Percentiles rank a stretch among this genome's conserved stretches.
Conservation (phyloP, 2,888 invertebrate genomes). For the Lycophotia porphyrea region DNA sequence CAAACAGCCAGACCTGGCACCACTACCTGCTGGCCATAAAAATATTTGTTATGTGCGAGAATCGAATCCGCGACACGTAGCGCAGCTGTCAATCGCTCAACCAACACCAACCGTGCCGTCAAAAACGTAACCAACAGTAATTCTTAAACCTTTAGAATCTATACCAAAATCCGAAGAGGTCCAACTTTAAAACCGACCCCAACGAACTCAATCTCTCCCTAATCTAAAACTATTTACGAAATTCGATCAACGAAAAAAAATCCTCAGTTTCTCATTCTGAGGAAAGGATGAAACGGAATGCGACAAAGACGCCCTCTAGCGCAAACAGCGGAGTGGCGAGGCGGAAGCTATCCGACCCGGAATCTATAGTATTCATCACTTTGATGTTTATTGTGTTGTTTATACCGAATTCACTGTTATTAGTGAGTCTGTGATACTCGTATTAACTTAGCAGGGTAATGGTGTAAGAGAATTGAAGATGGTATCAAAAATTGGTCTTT, state of each 20-base stretch:
- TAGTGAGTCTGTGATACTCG: constrained; percentile 11
- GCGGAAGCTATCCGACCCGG: constrained; percentile 58
- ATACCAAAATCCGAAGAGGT: background rate
- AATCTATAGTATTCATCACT: constrained; percentile 57
- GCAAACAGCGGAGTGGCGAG: constrained; percentile 46
- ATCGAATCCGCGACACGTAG: too few relatives aligned
- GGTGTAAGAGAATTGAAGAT: background rate
- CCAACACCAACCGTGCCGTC: too few relatives aligned
- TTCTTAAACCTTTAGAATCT: background rate
- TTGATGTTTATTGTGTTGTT: constrained; percentile 61
- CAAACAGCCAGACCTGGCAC: too few relatives aligned
- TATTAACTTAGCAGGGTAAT: background rate
- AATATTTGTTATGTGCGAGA: too few relatives aligned
- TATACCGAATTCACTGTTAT: constrained; percentile 35
- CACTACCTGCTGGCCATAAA: too few relatives aligned
- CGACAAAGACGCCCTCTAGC: constrained; percentile 52
- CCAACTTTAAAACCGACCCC: constrained; percentile 1
- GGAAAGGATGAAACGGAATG: constrained; percentile 56
- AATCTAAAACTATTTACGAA: constrained; percentile 59
- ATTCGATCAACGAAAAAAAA: constrained; percentile 56
- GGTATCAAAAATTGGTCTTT: background rate
- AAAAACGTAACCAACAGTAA: background rate
- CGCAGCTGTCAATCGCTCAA: too few relatives aligned
- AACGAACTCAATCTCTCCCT: constrained; percentile 22
- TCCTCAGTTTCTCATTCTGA: constrained; percentile 34